Evolutionary conservation across 1,140 invertebrate genomes (phyloP).

Genomic region (Varroa destructor): DNA sequence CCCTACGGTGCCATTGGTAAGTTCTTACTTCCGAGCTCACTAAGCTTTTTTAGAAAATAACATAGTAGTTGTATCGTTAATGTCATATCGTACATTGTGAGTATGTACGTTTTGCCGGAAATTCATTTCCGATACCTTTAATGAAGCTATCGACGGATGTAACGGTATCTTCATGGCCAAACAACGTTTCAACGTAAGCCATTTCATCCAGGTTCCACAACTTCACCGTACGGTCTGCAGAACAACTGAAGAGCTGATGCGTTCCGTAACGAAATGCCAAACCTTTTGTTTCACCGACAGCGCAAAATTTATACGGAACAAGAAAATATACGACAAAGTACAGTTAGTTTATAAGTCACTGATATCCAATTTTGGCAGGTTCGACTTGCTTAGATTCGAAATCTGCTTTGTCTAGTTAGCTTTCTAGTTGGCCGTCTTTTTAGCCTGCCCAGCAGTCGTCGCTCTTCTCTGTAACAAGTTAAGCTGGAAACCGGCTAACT

Average conservation of each 20-base stretch:
- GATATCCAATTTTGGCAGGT: too few species aligned
- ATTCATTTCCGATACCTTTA: background rate
- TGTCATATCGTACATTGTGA: background rate
- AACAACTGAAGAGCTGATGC: conserved; percentile 71
- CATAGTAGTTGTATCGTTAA: too few species aligned
- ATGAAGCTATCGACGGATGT: conserved; percentile 63
- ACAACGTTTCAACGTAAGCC: conserved; percentile 85
- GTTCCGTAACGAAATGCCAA: conserved; percentile 69
- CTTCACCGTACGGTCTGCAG: conserved; percentile 64
- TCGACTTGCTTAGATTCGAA: too few species aligned
- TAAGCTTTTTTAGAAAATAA: too few species aligned
- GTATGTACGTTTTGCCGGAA: background rate
- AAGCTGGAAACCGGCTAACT: background rate
- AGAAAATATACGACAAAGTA: too few species aligned
- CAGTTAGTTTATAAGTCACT: too few species aligned
- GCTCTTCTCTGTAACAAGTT: too few species aligned
- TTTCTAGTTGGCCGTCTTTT: too few species aligned
- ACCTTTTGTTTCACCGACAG: conserved; percentile 49
- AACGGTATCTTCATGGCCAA: conserved; percentile 73
- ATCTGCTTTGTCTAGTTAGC: too few species aligned
- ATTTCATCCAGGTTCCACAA: conserved; percentile 90
- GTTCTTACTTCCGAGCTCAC: too few species aligned
- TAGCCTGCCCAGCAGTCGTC: too few species aligned
- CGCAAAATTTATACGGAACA: conserved; percentile 31
- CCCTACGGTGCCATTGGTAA: too few species aligned